phyloP scores from a whole-genome alignment of 2,113 vertebrate species.

The Neogobius melanostomus region DNA sequence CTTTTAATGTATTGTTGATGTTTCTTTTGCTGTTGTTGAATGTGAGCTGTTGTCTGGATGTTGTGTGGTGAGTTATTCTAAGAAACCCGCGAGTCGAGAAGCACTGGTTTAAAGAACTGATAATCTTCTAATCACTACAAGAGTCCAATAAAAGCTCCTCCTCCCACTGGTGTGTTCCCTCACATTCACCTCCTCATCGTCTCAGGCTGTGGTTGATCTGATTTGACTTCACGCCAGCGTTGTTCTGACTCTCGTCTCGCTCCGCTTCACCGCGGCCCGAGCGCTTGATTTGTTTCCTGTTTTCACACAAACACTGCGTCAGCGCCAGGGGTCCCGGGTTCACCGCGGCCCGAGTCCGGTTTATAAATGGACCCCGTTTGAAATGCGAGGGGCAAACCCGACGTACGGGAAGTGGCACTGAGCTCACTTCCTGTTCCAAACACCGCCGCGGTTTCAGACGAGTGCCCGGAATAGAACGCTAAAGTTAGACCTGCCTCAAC shows the following conservation, averaged over 20 bases:
- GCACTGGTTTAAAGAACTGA: no score
- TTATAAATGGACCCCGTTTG: slow-evolving; percentile 23
- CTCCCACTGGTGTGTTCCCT: no score
- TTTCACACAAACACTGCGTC: slow-evolving; percentile 29
- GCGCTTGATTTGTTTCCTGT: neutral
- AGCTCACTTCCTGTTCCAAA: slow-evolving; percentile 48
- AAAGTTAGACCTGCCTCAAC: slow-evolving; percentile 38
- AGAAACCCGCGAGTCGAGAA: no score
- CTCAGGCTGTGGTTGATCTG: neutral
- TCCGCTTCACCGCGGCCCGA: no score
- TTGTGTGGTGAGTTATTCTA: no score
- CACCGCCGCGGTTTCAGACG: slow-evolving; percentile 53
- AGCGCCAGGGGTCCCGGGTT: neutral
- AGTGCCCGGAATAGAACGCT: slow-evolving; percentile 56
- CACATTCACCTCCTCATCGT: no score
- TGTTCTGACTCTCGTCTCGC: slow-evolving; percentile 23
- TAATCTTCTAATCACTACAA: no score
- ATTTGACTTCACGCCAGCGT: neutral
- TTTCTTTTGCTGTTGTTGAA: no score
- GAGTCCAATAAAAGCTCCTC: no score
- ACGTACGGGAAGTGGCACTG: slow-evolving; percentile 53
- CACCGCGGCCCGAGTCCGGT: slow-evolving; percentile 23
- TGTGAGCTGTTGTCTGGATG: no score
- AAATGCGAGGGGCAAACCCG: slow-evolving; percentile 29
- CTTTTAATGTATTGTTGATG: no score